These are phyloP conservation scores for Macrophya annulata DNA, from an alignment of 2,888 invertebrate genomes.

Conservation along the genomic window DNA sequence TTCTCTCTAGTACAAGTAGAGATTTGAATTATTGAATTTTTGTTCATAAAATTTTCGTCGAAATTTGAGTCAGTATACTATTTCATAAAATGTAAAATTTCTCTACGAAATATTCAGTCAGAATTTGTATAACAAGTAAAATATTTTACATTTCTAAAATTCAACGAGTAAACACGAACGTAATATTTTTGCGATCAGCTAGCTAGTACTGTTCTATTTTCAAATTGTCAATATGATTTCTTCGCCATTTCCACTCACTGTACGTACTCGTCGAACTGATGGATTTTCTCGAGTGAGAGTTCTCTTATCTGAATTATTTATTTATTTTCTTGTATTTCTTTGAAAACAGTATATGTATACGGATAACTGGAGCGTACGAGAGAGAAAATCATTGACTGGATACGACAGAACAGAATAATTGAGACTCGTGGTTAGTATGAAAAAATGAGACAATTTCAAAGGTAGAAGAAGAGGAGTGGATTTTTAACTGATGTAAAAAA, in stretches of 20 bases:
- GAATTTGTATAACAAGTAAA: background rate
- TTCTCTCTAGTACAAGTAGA: background rate
- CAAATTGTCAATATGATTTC: background rate
- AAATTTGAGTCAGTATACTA: background rate
- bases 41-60: background rate
- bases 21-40: background rate
- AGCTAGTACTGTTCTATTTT: background rate
- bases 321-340: background rate
- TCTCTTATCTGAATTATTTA: background rate
- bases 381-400: background rate
- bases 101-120: background rate
- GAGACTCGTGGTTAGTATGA: background rate
- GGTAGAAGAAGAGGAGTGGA: background rate
- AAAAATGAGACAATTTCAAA: background rate
- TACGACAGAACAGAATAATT: background rate
- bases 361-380: background rate
- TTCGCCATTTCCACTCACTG: background rate
- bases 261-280: background rate
- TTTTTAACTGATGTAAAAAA: background rate
- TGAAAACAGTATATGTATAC: background rate
- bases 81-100: background rate
- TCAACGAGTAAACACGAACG: background rate
- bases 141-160: slow-evolving; percentile 1
- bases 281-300: background rate
- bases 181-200: background rate